These are phyloP conservation scores for Macquaria australasica DNA, from an alignment of 2,113 vertebrate species.

Conservation along the genomic window DNA sequence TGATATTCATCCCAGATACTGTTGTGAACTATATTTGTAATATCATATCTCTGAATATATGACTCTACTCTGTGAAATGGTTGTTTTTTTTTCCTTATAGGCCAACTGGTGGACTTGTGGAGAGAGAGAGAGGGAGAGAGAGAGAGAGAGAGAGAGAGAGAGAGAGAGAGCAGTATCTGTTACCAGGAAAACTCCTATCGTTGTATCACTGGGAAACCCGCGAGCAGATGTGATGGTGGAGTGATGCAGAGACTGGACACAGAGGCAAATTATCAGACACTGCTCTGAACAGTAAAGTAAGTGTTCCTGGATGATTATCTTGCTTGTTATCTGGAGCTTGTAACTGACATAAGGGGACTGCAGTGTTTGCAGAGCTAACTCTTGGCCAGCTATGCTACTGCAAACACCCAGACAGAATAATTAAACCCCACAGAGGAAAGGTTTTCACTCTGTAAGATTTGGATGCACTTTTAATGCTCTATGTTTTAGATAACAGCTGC, in stretches of 20 bases:
- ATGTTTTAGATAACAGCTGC: neutral
- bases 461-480: slow-evolving; percentile 1
- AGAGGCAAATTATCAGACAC: slow-evolving; percentile 44
- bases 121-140: slow-evolving; percentile 33
- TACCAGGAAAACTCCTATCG: slow-evolving; percentile 63
- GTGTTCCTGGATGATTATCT: slow-evolving; percentile 51
- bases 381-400: slow-evolving; percentile 41
- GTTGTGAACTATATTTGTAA: slow-evolving; percentile 7
- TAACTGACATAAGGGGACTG: slow-evolving; percentile 43
- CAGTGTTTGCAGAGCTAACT: slow-evolving; percentile 51
- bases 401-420: slow-evolving; percentile 45
- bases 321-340: slow-evolving; percentile 46
- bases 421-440: slow-evolving; percentile 15
- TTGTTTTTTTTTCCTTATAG: slow-evolving; percentile 18
- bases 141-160: slow-evolving; percentile 11
- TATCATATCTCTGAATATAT: slow-evolving; percentile 5
- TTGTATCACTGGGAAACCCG: slow-evolving; percentile 53
- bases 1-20: neutral
- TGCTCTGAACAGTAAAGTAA: slow-evolving; percentile 70
- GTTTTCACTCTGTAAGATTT: slow-evolving; percentile 5
- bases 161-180: slow-evolving; percentile 35
- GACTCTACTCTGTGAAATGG: slow-evolving; percentile 9
- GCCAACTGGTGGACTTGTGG: slow-evolving; percentile 43
- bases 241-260: slow-evolving; percentile 69
- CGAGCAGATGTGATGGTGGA: slow-evolving; percentile 55